phyloP scores from a whole-genome alignment of 1,140 invertebrate genomes.

The Gryon sp. region DNA sequence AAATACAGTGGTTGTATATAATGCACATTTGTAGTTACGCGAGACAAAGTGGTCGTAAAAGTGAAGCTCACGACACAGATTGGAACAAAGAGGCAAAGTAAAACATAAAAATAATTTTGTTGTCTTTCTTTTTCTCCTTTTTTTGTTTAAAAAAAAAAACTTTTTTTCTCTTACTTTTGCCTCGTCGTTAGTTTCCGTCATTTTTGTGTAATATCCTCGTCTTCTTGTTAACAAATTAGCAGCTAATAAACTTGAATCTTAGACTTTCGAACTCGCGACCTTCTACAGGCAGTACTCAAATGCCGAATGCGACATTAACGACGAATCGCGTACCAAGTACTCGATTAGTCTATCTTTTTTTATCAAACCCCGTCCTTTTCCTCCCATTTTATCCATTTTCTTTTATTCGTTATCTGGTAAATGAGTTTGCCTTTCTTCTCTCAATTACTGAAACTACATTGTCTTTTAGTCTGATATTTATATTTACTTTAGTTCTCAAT shows the following conservation, averaged over 20 bases:
- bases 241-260: constrained; percentile 31
- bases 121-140: too few species aligned
- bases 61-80: too few species aligned
- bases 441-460: constrained; percentile 47
- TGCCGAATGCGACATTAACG: constrained; percentile 77
- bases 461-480: too few species aligned
- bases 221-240: constrained; percentile 17
- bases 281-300: constrained; percentile 66
- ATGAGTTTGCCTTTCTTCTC: constrained; percentile 37
- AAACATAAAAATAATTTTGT: too few species aligned
- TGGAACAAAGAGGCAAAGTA: too few species aligned
- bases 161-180: constrained; percentile 71
- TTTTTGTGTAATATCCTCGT: constrained; percentile 32
- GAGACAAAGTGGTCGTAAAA: constrained; percentile 15
- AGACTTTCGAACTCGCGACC: constrained; percentile 39
- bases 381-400: constrained; percentile 32
- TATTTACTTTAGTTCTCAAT: constrained; percentile 22
- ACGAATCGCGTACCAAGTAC: constrained; percentile 65
- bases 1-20: constrained; percentile 1
- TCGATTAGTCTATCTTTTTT: constrained; percentile 58
- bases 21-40: too few species aligned
- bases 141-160: background rate
- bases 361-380: constrained; percentile 36
- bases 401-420: constrained; percentile 38
- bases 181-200: constrained; percentile 72